Base-by-base conservation (phyloP, 2,113 vertebrate species). In the Australoheros scitulus region DNA sequence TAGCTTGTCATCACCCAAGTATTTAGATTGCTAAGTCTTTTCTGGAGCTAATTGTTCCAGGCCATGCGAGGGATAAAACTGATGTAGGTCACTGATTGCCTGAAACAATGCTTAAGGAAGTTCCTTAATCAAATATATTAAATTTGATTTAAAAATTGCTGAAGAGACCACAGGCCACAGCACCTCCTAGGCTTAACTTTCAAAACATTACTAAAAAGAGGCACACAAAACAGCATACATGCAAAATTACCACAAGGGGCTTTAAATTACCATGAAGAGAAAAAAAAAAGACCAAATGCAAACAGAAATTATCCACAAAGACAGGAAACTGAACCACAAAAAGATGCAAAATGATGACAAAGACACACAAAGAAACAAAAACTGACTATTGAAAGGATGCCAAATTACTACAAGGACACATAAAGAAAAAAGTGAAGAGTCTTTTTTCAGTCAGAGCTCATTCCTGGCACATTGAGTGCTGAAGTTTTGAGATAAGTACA, bases 1-100 rank as follows among this genome's bases (percentile, higher is more conserved):
- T 43, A 61, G 82, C 26, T 77, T 81, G 57, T 80, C 61, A 77
- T 81, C 72, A 83, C 26, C 58, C 29, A 59, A 61, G 81, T 88
- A 41, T 84, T 76, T 50, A 80, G 56, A 52, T 36, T 50, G 50
- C 34, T 57, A n/a, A 11, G 1, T 72, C 68, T 72, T 68, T 41
- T 63, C 38, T 56, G 57, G 80, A 61, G 5, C 20, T 13, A 24
- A 43, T 43, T 34, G 26, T 34, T 72, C n/a, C 8, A 14, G 47
- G 58, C 20, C 15, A 3, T 2, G 13, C 34, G 65, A 65, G 8
- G 13, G n/a, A 64, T n/a, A 15, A 43, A 7, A 9, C 18, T 29
- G 26, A 34, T 41, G 38, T 15, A 43, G 55, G 41, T 26, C 43
- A 59, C 43, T 11, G n/a, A 61, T 61, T 20, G 58, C 18, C 2